These are phyloP conservation scores for Corythornis leucogaster DNA, from an alignment of 2,797 vertebrate genomes.

Conservation along the genomic window DNA sequence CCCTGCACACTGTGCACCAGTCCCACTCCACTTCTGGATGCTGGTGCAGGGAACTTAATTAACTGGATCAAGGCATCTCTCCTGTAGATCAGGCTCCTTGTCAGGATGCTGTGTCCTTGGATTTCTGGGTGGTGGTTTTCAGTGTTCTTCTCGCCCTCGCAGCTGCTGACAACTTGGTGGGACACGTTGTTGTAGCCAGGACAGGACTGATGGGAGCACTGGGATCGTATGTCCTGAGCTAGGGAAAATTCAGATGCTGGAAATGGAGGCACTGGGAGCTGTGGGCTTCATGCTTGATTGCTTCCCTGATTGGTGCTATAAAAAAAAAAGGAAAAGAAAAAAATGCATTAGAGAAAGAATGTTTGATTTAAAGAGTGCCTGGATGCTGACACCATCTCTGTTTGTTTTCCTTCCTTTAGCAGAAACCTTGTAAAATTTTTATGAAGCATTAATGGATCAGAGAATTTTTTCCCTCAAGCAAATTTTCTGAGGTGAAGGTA, in stretches of 20 bases:
- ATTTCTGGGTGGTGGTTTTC: not conserved
- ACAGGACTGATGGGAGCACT: not conserved
- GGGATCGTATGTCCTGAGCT: not conserved
- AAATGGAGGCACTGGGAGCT: slow-evolving; percentile 63
- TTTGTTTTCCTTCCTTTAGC: slow-evolving; percentile 80
- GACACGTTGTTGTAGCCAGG: not conserved
- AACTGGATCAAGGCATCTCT: not conserved
- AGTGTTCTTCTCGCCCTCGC: not conserved
- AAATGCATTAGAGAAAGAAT: slow-evolving; percentile 71
- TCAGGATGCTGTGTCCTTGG: not conserved
- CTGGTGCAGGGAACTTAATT: not conserved
- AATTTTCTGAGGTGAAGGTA: slow-evolving; percentile 67
- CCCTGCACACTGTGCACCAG: accelerated
- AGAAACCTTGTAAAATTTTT: slow-evolving; percentile 81
- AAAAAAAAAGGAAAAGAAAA: not conserved
- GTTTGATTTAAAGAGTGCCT: slow-evolving; percentile 77
- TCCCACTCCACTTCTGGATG: not conserved
- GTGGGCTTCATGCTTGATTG: slow-evolving; percentile 69
- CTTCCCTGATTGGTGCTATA: slow-evolving; percentile 72
- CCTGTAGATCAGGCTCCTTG: not conserved
- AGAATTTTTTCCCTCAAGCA: slow-evolving; percentile 64
- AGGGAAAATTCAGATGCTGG: slow-evolving; percentile 44
- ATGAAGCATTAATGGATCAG: slow-evolving; percentile 81
- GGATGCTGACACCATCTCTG: slow-evolving; percentile 73
- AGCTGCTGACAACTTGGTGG: not conserved